phyloP scores from a whole-genome alignment of 2,888 invertebrate species.

The Cantharis nigra region DNA sequence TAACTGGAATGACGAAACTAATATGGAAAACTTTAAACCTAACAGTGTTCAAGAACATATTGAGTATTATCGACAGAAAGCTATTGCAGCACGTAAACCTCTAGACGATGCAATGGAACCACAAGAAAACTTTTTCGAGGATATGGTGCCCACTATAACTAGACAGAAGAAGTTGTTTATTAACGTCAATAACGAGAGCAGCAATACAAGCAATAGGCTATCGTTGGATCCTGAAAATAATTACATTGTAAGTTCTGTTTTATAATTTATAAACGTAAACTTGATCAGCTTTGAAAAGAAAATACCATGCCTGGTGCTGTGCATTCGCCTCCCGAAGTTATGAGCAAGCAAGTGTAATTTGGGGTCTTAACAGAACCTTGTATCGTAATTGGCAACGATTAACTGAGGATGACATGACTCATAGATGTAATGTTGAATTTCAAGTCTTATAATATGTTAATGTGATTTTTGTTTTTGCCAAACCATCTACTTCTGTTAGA shows the following conservation, averaged over 20 bases:
- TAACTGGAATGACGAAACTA: slow-evolving; percentile 64
- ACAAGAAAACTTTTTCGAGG: slow-evolving; percentile 63
- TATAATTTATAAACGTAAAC: too few relatives aligned
- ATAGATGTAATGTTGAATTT: too few relatives aligned
- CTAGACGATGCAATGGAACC: slow-evolving; percentile 53
- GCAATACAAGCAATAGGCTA: slow-evolving; percentile 42
- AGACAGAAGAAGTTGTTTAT: slow-evolving; percentile 63
- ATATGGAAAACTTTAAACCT: slow-evolving; percentile 48
- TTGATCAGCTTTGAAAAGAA: too few relatives aligned
- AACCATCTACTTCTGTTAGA: too few relatives aligned
- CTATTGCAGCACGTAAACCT: slow-evolving; percentile 44
- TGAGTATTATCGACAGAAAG: slow-evolving; percentile 64
- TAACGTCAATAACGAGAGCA: slow-evolving; percentile 43
- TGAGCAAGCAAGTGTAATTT: too few relatives aligned
- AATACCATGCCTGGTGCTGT: too few relatives aligned
- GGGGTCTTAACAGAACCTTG: too few relatives aligned
- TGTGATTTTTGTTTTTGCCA: too few relatives aligned
- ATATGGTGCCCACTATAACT: slow-evolving; percentile 66
- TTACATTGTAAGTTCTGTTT: slow-evolving; percentile 35
- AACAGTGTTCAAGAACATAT: slow-evolving; percentile 66
- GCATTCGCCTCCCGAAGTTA: too few relatives aligned
- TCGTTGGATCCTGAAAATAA: slow-evolving; percentile 39
- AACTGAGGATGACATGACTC: too few relatives aligned
- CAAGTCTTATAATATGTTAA: too few relatives aligned
- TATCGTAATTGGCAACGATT: too few relatives aligned